Conservation (phyloP, 1,140 invertebrate species). For the Diplogasteroides magnus region DNA sequence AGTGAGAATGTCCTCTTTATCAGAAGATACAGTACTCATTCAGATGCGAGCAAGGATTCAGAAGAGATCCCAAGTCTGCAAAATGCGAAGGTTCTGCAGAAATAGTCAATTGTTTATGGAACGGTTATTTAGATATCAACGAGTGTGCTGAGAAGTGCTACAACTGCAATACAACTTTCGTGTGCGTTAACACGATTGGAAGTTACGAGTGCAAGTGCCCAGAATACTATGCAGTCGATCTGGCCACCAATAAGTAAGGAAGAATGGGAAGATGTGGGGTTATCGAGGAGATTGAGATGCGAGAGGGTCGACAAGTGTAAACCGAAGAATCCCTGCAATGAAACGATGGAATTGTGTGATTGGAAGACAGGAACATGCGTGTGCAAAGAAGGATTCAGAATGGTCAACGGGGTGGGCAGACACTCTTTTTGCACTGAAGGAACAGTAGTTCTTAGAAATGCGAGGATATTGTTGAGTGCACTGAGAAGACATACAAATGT, state of each 20-base stretch:
- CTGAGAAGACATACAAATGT: neutral
- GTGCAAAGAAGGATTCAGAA: neutral
- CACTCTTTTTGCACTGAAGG: neutral
- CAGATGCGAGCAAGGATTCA: neutral
- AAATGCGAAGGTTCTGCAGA: neutral
- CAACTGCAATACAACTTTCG: neutral
- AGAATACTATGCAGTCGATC: no score
- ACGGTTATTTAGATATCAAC: neutral
- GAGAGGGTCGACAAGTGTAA: neutral
- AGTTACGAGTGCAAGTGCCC: neutral
- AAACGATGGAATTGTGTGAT: neutral
- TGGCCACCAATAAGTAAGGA: no score
- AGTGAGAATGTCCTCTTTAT: neutral
- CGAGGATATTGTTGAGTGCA: neutral
- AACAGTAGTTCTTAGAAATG: neutral
- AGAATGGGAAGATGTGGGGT: no score
- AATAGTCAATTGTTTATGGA: no score
- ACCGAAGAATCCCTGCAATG: neutral
- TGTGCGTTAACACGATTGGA: neutral
- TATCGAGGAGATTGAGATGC: no score
- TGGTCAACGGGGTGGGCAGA: neutral
- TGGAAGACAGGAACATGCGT: neutral
- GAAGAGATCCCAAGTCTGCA: neutral
- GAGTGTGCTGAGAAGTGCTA: neutral
- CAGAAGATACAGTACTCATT: no score